Percentiles rank a stretch among this genome's conserved stretches.
These are phyloP conservation scores for Epinephelus cyanopodus DNA, from an alignment of 2,113 vertebrate species.

Conservation along the genomic window DNA sequence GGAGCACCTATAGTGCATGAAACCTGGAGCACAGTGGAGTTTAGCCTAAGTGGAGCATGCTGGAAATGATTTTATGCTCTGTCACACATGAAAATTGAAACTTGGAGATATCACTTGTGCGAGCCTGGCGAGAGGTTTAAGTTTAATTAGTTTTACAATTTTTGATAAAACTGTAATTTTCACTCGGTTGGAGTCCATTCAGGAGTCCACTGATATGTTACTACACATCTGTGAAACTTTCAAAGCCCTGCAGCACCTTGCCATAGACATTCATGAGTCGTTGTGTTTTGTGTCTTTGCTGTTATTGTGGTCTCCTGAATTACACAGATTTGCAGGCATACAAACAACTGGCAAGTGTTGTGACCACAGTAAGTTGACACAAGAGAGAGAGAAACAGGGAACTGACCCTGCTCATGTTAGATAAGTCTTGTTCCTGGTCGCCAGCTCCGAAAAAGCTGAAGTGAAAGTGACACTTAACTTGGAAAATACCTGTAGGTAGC, in stretches of 20 bases:
- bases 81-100: constrained; percentile 57
- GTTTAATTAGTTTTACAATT: not conserved
- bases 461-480: too few relatives aligned
- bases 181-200: not conserved
- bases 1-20: not conserved
- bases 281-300: not conserved
- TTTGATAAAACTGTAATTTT: not conserved
- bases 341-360: not conserved
- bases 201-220: not conserved
- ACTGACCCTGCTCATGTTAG: not conserved
- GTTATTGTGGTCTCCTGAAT: not conserved
- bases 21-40: not conserved
- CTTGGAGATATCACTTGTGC: constrained; percentile 47
- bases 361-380: not conserved
- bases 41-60: constrained; percentile 1
- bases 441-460: too few relatives aligned
- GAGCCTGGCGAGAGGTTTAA: not conserved
- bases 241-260: not conserved
- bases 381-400: not conserved
- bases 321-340: not conserved
- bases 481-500: too few relatives aligned
- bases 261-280: not conserved
- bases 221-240: not conserved
- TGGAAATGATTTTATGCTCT: constrained; percentile 2
- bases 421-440: too few relatives aligned